Base-by-base conservation (phyloP, 2,888 invertebrate genomes). In the Atethmia centrago region DNA sequence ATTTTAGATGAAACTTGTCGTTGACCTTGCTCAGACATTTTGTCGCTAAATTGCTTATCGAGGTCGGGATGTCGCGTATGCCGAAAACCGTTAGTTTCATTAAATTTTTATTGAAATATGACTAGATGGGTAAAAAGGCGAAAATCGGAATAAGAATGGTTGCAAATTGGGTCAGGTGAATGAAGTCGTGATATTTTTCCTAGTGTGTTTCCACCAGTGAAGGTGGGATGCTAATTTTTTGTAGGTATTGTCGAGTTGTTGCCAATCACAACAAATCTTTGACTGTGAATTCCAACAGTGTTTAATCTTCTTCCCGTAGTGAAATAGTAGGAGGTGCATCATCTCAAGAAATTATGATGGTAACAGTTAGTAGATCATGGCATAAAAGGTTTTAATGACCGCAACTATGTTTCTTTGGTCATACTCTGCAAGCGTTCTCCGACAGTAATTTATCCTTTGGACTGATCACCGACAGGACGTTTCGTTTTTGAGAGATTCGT, bases 21-120 rank as follows among this genome's bases (percentile, higher is more conserved):
- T 75, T 84, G 82, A 79, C 84, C 84, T 87, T 87, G 85, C 58
- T 40, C 49, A 65, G 74, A 65, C 51, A 64, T 58, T 83, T 69
- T 70, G 79, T 79, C 77, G 76, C 55, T 25, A 73, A 64, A 75
- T 53, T 51, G 62, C 65, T 71, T 81, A 80, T 71, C 63, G 65
- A 55, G 58, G 74, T 61, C 70, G 49, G 70, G 67, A 72, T 63
- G 55, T 68, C 59, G 49, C 68, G 59, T 73, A 36, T 62, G 53
- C 19, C 51, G n/a, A 55, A 71, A 66, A 55, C 59, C 10, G 51
- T 75, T 55, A 56, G 16, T 76, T 21, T 31, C 7, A 16, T 40
- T 51, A 12, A 2, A 28, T 36, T 49, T 45, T 56, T 51, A 36
- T 56, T 55, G 4, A 36, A 58, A n/a, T 28, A 25, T 63, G 31